These are phyloP conservation scores for Netelia virgata DNA, from an alignment of 2,888 invertebrate genomes.

Conservation along the genomic window DNA sequence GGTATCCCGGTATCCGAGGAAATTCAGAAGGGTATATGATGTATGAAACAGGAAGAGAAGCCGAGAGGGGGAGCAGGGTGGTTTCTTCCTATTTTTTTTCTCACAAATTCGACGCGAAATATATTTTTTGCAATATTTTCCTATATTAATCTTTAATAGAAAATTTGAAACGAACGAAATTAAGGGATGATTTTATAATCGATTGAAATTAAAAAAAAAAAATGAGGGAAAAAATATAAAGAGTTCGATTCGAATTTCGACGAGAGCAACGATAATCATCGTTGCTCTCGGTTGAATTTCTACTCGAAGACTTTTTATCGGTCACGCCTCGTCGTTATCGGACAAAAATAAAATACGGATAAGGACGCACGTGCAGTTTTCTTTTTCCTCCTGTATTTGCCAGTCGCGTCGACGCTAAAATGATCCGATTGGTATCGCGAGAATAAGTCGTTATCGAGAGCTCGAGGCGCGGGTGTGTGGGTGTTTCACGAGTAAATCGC, in stretches of 20 bases:
- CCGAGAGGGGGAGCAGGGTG: too few species aligned
- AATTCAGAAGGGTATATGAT: not conserved
- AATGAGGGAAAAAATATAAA: not conserved
- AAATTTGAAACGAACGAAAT: too few species aligned
- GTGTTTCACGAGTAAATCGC: slow-evolving; percentile 27
- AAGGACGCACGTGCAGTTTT: not conserved
- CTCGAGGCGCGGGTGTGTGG: not conserved
- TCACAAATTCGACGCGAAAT: too few species aligned
- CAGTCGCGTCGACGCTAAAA: not conserved
- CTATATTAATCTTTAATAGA: too few species aligned
- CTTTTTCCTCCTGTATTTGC: not conserved
- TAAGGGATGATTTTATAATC: too few species aligned
- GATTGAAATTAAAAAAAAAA: too few species aligned
- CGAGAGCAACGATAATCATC: not conserved
- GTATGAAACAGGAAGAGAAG: too few species aligned
- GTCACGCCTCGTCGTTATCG: not conserved
- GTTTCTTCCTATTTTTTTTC: too few species aligned
- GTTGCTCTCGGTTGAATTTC: not conserved
- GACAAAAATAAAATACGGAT: not conserved
- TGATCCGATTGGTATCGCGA: slow-evolving; percentile 16
- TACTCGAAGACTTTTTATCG: not conserved
- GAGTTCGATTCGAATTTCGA: not conserved
- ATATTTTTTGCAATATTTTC: too few species aligned
- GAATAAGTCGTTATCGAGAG: slow-evolving; percentile 26
- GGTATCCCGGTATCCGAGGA: slow-evolving; percentile 9